These are phyloP conservation scores for Zootermopsis nevadensis DNA, from an alignment of 2,888 invertebrate genomes.

Conservation along the genomic window DNA sequence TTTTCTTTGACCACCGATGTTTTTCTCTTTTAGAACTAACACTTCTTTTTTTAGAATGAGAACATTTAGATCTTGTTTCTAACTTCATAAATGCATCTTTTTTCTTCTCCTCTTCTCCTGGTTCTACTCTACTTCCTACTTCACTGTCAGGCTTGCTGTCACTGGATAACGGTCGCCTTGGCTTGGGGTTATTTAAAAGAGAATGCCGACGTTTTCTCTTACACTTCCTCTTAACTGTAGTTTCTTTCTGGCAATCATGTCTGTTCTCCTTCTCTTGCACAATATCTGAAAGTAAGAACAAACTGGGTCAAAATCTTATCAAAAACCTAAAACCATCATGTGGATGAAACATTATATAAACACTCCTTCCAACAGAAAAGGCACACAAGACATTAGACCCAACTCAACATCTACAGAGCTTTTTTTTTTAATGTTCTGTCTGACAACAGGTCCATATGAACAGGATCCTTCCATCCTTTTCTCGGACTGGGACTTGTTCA, in stretches of 20 bases:
- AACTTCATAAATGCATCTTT: neutral
- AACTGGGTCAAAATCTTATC: neutral
- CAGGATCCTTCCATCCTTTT: too few species aligned
- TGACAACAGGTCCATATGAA: too few species aligned
- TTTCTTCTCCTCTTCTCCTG: neutral
- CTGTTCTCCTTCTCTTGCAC: constrained; percentile 40
- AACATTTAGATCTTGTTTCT: constrained; percentile 9
- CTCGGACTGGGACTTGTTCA: too few species aligned
- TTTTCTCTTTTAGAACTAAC: constrained; percentile 22
- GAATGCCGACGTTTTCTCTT: constrained; percentile 24
- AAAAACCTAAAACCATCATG: too few species aligned
- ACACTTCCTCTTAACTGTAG: constrained; percentile 7
- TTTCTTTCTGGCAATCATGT: constrained; percentile 12
- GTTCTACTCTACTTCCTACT: neutral
- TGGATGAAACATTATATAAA: too few species aligned
- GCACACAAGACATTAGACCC: too few species aligned
- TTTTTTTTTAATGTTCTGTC: too few species aligned
- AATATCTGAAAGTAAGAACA: constrained; percentile 16
- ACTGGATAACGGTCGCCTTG: neutral
- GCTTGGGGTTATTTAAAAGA: neutral
- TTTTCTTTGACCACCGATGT: constrained; percentile 1
- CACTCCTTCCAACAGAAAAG: too few species aligned
- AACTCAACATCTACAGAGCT: too few species aligned
- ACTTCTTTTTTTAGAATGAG: constrained; percentile 20
- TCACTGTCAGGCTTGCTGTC: neutral